Evolutionary conservation across 2,113 vertebrate species (phyloP).

Genomic region (Cyanistes caeruleus): DNA sequence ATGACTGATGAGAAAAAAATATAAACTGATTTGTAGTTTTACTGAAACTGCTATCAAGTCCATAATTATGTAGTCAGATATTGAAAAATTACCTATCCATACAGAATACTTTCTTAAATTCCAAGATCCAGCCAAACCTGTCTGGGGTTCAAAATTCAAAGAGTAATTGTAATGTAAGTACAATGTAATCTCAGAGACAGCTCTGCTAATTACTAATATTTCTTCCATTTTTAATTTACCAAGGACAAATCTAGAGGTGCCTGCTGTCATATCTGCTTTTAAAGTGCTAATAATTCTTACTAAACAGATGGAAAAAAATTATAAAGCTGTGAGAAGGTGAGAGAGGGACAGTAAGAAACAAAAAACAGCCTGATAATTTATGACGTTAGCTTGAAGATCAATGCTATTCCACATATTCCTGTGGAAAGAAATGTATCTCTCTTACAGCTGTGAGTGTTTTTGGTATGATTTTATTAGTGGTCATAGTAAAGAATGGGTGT

Average conservation of each 20-base stretch:
- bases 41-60: background rate
- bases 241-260: background rate
- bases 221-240: constrained; percentile 3
- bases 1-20: background rate
- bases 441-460: background rate
- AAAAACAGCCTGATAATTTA: background rate
- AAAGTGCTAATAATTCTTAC: background rate
- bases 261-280: background rate
- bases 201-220: background rate
- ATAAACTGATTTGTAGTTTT: background rate
- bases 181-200: constrained; percentile 3
- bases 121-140: background rate
- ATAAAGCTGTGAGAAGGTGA: background rate
- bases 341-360: background rate
- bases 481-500: background rate
- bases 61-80: constrained; percentile 49
- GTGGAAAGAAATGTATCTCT: background rate
- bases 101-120: background rate
- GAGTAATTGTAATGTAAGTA: background rate
- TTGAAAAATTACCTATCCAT: background rate
- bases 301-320: background rate
- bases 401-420: background rate
- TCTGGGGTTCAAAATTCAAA: constrained; percentile 12
- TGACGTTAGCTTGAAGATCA: background rate
- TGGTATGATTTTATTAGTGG: background rate